Conservation (phyloP, 2,888 invertebrate species). For the Chymomyza procnemis region DNA sequence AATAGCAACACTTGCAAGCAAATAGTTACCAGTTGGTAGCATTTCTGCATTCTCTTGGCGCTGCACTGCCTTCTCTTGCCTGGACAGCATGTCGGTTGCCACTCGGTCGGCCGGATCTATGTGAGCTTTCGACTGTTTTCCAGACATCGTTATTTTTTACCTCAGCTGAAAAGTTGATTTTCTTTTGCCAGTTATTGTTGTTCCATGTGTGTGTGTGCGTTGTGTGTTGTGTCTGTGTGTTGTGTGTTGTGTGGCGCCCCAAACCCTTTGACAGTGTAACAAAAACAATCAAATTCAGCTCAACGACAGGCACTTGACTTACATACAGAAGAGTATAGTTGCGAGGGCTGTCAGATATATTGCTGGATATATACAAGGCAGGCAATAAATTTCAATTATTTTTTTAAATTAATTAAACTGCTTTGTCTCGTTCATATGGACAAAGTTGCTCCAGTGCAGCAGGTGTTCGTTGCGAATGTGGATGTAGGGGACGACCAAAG, state of each 20-base stretch:
- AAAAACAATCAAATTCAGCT: conserved; percentile 48
- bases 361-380: no score
- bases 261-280: conserved; percentile 7
- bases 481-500: no score
- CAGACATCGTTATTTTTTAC: neutral
- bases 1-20: neutral
- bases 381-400: no score
- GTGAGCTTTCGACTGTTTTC: neutral
- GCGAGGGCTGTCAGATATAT: neutral
- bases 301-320: conserved; percentile 34
- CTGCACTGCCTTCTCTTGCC: neutral
- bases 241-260: neutral
- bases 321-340: conserved; percentile 7
- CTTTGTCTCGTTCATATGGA: no score
- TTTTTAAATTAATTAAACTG: no score
- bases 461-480: no score
- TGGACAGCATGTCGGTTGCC: neutral
- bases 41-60: neutral
- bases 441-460: no score
- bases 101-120: neutral
- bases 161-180: conserved; percentile 1
- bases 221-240: neutral
- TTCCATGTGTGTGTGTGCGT: neutral
- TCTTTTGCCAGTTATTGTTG: neutral
- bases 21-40: neutral